phyloP scores from a whole-genome alignment of 2,888 invertebrate species.

The Agonopterix subpropinquella region DNA sequence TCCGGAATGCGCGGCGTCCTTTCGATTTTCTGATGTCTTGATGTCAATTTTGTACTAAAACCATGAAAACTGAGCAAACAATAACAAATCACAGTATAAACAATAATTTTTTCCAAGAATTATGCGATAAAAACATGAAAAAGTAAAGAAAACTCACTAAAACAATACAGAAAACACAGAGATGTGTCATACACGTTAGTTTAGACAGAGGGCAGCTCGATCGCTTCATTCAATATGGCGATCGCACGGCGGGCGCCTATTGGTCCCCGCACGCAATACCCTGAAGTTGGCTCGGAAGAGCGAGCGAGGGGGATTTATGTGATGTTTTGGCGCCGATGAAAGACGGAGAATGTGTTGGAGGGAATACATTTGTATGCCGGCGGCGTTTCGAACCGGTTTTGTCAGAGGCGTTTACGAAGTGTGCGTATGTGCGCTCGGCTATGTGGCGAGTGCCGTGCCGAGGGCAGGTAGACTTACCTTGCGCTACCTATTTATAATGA shows the following conservation, averaged over 20 bases:
- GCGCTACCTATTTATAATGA: conserved; percentile 58
- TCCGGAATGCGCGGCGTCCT: conserved; percentile 37
- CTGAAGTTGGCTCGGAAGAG: conserved; percentile 60
- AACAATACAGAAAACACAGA: conserved; percentile 53
- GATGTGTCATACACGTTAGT: conserved; percentile 44
- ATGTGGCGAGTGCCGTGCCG: conserved; percentile 54
- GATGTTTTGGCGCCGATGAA: conserved; percentile 66
- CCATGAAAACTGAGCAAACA: conserved; percentile 18
- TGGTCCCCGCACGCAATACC: conserved; percentile 43
- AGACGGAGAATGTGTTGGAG: conserved; percentile 65
- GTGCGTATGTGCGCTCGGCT: conserved; percentile 57
- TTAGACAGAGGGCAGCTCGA: conserved; percentile 54
- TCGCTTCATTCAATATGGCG: conserved; percentile 66
- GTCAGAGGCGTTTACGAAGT: conserved; percentile 67
- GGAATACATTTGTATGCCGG: conserved; percentile 66
- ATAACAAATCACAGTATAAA: conserved; percentile 28
- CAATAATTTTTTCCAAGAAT: conserved; percentile 39
- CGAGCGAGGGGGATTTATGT: conserved; percentile 69
- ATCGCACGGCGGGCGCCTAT: conserved; percentile 46
- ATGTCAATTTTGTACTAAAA: conserved; percentile 28
- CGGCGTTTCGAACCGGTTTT: conserved; percentile 62
- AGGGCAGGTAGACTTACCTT: conserved; percentile 51
- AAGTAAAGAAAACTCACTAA: conserved; percentile 51
- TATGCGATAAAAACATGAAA: conserved; percentile 28
- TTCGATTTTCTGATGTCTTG: conserved; percentile 28